These are phyloP conservation scores for Pelecanoides urinatrix DNA, from an alignment of 2,113 vertebrate species.

Conservation along the genomic window DNA sequence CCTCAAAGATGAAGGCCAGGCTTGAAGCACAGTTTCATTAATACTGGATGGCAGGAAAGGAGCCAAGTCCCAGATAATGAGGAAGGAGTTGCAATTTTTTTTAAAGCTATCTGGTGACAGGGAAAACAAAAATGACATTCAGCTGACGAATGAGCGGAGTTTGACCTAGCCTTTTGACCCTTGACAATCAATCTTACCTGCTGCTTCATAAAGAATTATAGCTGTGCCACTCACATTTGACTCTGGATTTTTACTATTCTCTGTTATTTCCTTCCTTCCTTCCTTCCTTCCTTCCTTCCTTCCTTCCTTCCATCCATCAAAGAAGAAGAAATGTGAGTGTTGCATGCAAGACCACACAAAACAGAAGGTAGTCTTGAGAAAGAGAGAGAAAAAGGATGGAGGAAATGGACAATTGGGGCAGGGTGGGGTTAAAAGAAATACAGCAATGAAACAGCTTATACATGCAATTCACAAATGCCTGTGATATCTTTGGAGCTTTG, in stretches of 20 bases:
- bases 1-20: conserved; percentile 80
- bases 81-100: conserved; percentile 83
- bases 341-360: conserved; percentile 48
- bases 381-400: neutral
- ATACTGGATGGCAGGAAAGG: conserved; percentile 84
- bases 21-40: conserved; percentile 81
- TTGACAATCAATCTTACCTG: conserved; percentile 93
- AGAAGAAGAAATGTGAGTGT: conserved; percentile 64
- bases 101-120: conserved; percentile 82
- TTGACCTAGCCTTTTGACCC: conserved; percentile 96
- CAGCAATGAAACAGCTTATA: conserved; percentile 5
- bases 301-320: too few species aligned
- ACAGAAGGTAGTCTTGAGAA: conserved; percentile 33
- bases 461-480: conserved; percentile 61
- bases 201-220: conserved; percentile 87
- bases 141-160: conserved; percentile 88
- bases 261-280: neutral
- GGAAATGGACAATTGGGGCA: neutral
- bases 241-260: conserved; percentile 81
- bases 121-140: conserved; percentile 96
- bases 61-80: conserved; percentile 82
- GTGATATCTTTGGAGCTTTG: conserved; percentile 46
- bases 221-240: conserved; percentile 83
- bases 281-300: neutral
- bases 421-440: neutral